Conservation (phyloP, 2,888 invertebrate genomes). For the Beris chalybata region DNA sequence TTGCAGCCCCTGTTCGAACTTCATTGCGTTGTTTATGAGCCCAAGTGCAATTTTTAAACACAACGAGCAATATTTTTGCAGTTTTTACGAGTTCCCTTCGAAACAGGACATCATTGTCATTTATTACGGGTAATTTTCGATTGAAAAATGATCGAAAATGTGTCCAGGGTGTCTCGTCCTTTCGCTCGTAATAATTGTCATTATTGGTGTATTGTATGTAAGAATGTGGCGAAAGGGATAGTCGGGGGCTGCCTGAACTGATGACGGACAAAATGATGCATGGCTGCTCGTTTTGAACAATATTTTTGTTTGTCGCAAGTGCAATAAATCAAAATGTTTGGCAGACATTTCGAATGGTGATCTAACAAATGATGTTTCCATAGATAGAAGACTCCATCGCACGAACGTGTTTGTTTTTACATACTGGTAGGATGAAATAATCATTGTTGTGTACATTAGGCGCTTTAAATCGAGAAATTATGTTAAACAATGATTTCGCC, state of each 20-base stretch:
- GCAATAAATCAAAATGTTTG: not conserved
- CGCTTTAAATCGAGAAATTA: conserved; percentile 22
- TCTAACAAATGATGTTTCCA: not conserved
- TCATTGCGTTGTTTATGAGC: conserved; percentile 11
- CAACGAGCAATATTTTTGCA: not conserved
- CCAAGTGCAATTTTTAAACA: conserved; percentile 25
- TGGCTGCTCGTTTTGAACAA: not conserved
- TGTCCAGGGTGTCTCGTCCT: not conserved
- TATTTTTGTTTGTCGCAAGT: not conserved
- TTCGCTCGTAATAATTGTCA: not conserved
- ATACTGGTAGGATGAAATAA: not conserved
- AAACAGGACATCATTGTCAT: not conserved
- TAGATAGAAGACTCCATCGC: not conserved
- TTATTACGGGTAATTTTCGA: conserved; percentile 28
- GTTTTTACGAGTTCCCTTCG: conserved; percentile 7
- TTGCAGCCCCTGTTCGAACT: conserved; percentile 6
- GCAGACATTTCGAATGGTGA: not conserved
- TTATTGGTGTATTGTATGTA: not conserved
- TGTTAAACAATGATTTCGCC: conserved; percentile 15
- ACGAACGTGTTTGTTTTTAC: not conserved
- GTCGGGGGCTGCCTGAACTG: not conserved
- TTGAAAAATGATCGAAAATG: conserved; percentile 23
- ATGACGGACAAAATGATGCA: conserved; percentile 10
- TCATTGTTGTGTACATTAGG: not conserved
- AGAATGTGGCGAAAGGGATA: not conserved